phyloP scores from a whole-genome alignment of 2,797 vertebrate species.

The Syngnathus acus region DNA sequence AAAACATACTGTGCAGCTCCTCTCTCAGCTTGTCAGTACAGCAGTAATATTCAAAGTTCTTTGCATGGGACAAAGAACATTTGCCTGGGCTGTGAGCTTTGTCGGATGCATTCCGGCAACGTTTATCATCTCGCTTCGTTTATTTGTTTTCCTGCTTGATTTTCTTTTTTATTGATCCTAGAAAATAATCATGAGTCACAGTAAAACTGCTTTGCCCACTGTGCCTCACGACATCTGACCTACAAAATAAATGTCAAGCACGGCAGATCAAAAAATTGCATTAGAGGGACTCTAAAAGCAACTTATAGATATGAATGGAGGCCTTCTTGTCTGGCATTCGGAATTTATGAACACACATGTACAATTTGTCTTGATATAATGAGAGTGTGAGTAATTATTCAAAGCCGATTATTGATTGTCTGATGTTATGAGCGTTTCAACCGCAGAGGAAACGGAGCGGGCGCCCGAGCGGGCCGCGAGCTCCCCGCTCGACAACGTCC shows the following conservation, averaged over 20 bases:
- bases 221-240: not conserved
- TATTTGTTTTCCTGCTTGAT: no score
- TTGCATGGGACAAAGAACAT: no score
- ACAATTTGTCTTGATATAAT: not conserved
- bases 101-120: no score
- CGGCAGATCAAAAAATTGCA: not conserved
- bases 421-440: not conserved
- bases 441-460: not conserved
- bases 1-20: no score
- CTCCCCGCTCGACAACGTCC: not conserved
- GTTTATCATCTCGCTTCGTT: no score
- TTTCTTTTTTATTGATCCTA: not conserved
- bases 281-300: not conserved
- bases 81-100: no score
- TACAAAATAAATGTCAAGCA: not conserved
- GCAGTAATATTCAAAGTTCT: no score
- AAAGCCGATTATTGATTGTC: not conserved
- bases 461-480: not conserved
- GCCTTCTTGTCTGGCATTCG: not conserved
- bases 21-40: no score
- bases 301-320: not conserved
- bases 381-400: not conserved
- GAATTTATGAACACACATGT: not conserved
- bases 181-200: not conserved
- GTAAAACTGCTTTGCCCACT: no score